phyloP scores from a whole-genome alignment of 2,797 vertebrate genomes.

The Adelosebastes latens region DNA sequence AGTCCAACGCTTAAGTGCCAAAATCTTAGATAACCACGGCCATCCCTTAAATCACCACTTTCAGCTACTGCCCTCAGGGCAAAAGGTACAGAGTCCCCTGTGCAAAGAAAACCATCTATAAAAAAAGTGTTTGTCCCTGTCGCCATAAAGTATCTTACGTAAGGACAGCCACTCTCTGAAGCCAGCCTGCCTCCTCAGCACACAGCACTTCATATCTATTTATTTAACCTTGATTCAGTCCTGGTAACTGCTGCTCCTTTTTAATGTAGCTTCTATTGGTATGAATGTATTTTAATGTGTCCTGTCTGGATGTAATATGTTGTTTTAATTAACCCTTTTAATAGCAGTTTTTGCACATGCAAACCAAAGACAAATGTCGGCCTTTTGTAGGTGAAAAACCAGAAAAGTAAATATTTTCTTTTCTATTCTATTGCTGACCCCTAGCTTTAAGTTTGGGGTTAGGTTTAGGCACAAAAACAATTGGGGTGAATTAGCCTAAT shows the following conservation, averaged over 20 bases:
- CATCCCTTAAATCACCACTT: neutral
- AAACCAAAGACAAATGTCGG: too few species aligned
- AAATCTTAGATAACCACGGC: neutral
- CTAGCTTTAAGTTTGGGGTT: too few species aligned
- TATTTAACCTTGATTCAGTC: neutral
- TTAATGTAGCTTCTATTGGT: neutral
- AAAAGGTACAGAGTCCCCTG: neutral
- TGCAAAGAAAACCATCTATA: neutral
- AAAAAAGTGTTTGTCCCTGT: neutral
- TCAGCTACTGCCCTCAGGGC: neutral
- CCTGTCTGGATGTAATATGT: too few species aligned
- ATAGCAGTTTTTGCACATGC: too few species aligned
- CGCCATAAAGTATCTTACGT: neutral
- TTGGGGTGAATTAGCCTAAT: too few species aligned
- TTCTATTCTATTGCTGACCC: too few species aligned
- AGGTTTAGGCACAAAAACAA: too few species aligned
- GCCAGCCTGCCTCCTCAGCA: neutral
- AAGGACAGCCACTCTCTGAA: neutral
- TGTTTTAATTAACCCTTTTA: too few species aligned
- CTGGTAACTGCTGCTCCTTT: neutral
- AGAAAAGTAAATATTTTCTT: too few species aligned
- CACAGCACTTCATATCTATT: neutral
- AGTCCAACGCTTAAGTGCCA: neutral
- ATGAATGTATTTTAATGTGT: neutral
- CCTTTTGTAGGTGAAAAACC: too few species aligned